Base-by-base conservation (phyloP, 2,888 invertebrate genomes). In the Eilema sororculum region DNA sequence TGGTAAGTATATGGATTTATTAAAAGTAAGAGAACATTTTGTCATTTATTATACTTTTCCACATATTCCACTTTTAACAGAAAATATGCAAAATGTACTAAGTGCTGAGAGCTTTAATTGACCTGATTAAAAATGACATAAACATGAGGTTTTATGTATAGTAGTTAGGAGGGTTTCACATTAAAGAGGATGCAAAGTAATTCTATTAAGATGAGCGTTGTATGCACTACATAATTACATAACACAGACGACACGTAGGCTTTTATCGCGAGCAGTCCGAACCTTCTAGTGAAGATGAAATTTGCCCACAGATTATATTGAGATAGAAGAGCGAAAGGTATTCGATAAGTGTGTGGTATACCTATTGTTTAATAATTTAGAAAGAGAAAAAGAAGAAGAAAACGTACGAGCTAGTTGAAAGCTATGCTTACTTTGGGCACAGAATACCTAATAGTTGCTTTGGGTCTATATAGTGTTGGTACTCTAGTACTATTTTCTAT, bases 161-260 rank as follows among this genome's bases (percentile, higher is more conserved):
- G 88, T 88, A 86, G 87, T 88, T 90, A 88, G 86, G 87, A 88
- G 86, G 85, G 84, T 89, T 89, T 87, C 87, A 84, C 86, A 89
- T 89, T 88, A 82, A 86, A 86, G 89, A 86, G 87, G 85, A 90
- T 91, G 91, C 89, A 91, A 93, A 92, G 91, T 90, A 91, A 91
- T 92, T 90, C 86, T 88, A 89, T 91, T 91, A 91, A 87, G 88
- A 89, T 86, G 90, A 88, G 87, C 89, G 88, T 86, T 87, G 88
- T 87, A 89, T 90, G 87, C 89, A 86, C 89, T 88, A 84, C 85
- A 84, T 89, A 87, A 89, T 90, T 89, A 87, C 85, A 84, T 81
- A 86, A 84, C 79, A 85, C 78, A 68, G 73, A 80, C 81, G 69
- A 73, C 76, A 79, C 77, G 82, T 80, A 83, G 81, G 82, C 86